Evolutionary conservation across 2,797 vertebrate genomes (phyloP), one percentile per base, ranked within the genome.

Genomic region (Rhyacichthys aspro): DNA sequence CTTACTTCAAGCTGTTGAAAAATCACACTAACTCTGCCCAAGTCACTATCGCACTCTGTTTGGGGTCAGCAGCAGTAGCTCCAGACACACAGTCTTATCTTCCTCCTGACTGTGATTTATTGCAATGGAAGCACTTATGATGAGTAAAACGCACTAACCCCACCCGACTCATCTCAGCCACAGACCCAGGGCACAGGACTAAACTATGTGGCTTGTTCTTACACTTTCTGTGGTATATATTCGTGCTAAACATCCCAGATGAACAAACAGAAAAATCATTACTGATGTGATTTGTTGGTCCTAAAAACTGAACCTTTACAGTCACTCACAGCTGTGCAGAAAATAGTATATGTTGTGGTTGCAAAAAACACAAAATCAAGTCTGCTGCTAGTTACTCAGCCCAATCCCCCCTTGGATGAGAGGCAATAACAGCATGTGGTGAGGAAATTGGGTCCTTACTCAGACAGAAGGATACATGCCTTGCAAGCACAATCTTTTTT

Each of bases 321-420:
- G 2, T 23, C 19, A 28, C 23, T 28, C 23, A 28, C 4, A 23
- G 5, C 19, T 23, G 19, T 2, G 19, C 5, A 5, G 23, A 28
- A 28, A 28, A 28, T 5, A 28, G 23, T 28, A 28, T 28, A 28
- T 28, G 23, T 28, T 28, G 23, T 28, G 23, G 23, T 28, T 2
- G 23, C 23, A 28, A 91, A 91, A 85, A 84, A 69, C 69, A 81
- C 83, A 70, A 74, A 91, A 91, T 92, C 81, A 85, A 90, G 86
- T 91, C 78, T 67, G 81, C 42, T 62, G 84, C 81, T 82, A 87
- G 88, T 90, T 91, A 88, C 88, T 91, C 85, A 89, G 72, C 67
- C 87, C 87, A 82, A 87, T 92, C 86, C 83, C 72, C 44, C 64
- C 53, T 80, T 76, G 85, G 87, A 89, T 83, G 77, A 84, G 78